A percentile compares a stretch with the other conserved stretches of the same genome.
Evolutionary conservation across 1,140 invertebrate genomes (phyloP).

Genomic region (Halesus radiatus): DNA sequence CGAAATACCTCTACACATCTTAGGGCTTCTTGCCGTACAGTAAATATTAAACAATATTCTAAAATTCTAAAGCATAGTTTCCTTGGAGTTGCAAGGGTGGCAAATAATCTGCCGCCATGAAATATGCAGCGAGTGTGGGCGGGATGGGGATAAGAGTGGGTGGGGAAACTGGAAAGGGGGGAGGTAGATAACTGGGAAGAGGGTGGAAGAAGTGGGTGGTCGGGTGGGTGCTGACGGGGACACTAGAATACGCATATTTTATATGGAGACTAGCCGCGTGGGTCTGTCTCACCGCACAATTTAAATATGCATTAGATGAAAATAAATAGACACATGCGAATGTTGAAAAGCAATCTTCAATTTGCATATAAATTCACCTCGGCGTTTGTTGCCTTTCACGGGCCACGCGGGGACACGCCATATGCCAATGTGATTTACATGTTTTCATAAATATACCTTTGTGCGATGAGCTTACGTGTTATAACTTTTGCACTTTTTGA

Average conservation of each 20-base stretch:
- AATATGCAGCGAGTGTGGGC: conserved; percentile 9
- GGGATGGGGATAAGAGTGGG: no score
- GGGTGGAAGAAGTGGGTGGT: neutral
- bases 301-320: conserved; percentile 35
- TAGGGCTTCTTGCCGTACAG: no score
- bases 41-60: no score
- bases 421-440: no score
- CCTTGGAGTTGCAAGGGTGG: conserved; percentile 2
- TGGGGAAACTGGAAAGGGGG: no score
- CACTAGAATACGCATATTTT: conserved; percentile 7
- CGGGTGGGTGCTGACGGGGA: neutral
- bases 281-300: neutral
- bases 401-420: no score
- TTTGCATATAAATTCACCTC: no score
- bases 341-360: neutral
- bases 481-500: no score
- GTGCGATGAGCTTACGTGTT: no score
- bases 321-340: conserved; percentile 1
- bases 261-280: neutral
- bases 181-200: neutral
- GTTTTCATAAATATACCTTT: no score
- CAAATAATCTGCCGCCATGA: conserved; percentile 31
- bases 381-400: no score
- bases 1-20: no score
- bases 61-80: conserved; percentile 20